phyloP scores from a whole-genome alignment of 2,113 vertebrate species.

The Alethe castanea region DNA sequence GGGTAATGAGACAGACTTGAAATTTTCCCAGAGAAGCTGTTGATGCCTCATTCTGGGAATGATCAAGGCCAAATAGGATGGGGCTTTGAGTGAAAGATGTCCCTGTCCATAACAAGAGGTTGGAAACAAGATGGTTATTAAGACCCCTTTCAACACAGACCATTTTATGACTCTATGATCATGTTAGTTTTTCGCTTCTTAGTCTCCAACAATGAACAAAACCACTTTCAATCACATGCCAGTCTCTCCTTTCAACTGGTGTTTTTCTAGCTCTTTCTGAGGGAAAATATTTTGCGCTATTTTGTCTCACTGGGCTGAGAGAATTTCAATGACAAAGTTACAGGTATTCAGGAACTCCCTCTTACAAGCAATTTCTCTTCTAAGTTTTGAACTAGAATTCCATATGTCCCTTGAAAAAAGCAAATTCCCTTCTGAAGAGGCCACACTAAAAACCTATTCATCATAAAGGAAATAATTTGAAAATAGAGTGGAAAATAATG shows the following conservation, averaged over 20 bases:
- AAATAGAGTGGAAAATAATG: background rate
- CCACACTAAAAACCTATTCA: background rate
- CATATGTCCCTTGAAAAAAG: background rate
- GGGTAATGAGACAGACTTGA: background rate
- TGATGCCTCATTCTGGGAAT: fast-evolving
- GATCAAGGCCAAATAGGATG: background rate
- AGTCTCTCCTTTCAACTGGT: background rate
- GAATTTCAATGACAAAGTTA: background rate
- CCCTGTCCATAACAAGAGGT: fast-evolving
- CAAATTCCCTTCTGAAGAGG: background rate
- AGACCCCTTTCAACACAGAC: background rate
- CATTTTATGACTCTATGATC: background rate
- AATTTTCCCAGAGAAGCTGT: background rate
- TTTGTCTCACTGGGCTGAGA: background rate
- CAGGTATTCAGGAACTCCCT: background rate
- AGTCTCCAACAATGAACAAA: background rate
- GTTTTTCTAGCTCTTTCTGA: background rate
- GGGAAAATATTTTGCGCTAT: background rate
- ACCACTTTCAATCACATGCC: background rate
- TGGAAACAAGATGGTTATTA: background rate
- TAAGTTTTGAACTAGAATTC: background rate
- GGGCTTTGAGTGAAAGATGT: background rate
- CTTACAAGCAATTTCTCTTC: background rate
- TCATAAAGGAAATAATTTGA: background rate
- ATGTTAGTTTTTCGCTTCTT: background rate